phyloP scores from a whole-genome alignment of 2,888 invertebrate species.

The Trachelus tabidus region DNA sequence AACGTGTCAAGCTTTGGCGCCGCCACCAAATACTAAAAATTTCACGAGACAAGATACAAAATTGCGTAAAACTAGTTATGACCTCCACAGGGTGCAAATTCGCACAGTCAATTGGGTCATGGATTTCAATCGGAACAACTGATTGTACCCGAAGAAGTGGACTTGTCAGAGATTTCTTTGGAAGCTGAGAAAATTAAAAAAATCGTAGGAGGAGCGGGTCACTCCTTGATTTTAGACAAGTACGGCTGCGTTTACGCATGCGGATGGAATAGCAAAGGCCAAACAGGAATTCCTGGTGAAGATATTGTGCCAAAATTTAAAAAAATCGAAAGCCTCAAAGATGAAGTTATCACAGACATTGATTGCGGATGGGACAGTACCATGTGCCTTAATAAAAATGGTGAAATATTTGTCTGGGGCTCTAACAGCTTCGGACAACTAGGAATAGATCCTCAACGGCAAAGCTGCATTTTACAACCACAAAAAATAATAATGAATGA shows the following conservation, averaged over 20 bases:
- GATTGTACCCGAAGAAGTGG: slow-evolving; percentile 69
- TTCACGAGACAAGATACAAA: background rate
- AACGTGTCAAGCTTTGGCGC: too few species aligned
- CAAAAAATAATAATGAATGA: slow-evolving; percentile 65
- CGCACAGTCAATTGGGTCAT: slow-evolving; percentile 83
- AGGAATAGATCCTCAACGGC: slow-evolving; percentile 64
- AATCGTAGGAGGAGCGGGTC: slow-evolving; percentile 83
- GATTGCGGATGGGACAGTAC: slow-evolving; percentile 88
- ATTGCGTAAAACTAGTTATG: background rate
- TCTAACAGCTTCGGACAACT: slow-evolving; percentile 83
- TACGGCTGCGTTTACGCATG: slow-evolving; percentile 79
- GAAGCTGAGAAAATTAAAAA: slow-evolving; percentile 69
- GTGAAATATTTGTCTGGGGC: slow-evolving; percentile 84
- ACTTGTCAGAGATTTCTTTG: slow-evolving; percentile 56
- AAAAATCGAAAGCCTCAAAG: slow-evolving; percentile 41
- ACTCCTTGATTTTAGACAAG: slow-evolving; percentile 76
- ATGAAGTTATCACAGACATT: slow-evolving; percentile 71
- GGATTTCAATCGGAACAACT: slow-evolving; percentile 76
- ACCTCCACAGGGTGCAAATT: slow-evolving; percentile 79
- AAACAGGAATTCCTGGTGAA: slow-evolving; percentile 71
- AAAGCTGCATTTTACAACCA: slow-evolving; percentile 52
- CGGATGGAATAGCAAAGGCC: slow-evolving; percentile 83
- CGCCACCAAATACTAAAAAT: background rate
- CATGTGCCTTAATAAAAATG: slow-evolving; percentile 77
- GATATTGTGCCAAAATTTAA: slow-evolving; percentile 58